A percentile compares a stretch with the other conserved stretches of the same genome.
These are phyloP conservation scores for Centruroides vittatus DNA, from an alignment of 1,140 invertebrate genomes.

Conservation along the genomic window DNA sequence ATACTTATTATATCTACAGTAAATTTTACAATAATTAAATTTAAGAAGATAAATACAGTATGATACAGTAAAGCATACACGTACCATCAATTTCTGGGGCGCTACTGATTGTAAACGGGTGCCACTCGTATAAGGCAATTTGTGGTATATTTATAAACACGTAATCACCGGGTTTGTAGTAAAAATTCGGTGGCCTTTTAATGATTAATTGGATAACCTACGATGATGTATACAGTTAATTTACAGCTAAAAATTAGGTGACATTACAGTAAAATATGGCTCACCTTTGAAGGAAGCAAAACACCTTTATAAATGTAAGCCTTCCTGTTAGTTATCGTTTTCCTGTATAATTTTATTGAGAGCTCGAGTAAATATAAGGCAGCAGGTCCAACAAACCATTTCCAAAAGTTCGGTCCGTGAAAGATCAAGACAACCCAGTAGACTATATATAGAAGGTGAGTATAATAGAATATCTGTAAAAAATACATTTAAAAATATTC, in stretches of 20 bases:
- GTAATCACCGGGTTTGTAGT: slow-evolving; percentile 86
- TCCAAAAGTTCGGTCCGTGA: slow-evolving; percentile 89
- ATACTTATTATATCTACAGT: slow-evolving; percentile 72
- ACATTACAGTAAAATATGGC: slow-evolving; percentile 39
- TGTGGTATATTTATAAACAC: slow-evolving; percentile 84
- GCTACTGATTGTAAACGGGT: slow-evolving; percentile 92
- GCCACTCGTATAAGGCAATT: slow-evolving; percentile 90
- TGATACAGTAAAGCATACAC: neutral
- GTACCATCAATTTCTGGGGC: slow-evolving; percentile 83
- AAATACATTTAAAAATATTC: slow-evolving; percentile 3
- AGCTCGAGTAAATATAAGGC: slow-evolving; percentile 64
- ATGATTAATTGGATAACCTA: slow-evolving; percentile 45
- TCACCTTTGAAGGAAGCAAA: slow-evolving; percentile 65
- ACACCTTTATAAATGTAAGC: slow-evolving; percentile 62
- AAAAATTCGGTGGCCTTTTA: slow-evolving; percentile 64
- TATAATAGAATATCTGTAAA: slow-evolving; percentile 82
- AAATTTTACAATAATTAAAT: neutral
- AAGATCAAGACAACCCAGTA: slow-evolving; percentile 75
- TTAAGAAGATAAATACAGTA: neutral
- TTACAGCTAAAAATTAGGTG: neutral
- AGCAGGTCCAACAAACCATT: slow-evolving; percentile 80
- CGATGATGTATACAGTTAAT: neutral
- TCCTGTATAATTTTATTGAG: slow-evolving; percentile 42
- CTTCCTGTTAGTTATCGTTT: slow-evolving; percentile 33
- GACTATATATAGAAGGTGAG: slow-evolving; percentile 74